Conservation (phyloP, 2,113 vertebrate genomes). For the Rhea pennata region DNA sequence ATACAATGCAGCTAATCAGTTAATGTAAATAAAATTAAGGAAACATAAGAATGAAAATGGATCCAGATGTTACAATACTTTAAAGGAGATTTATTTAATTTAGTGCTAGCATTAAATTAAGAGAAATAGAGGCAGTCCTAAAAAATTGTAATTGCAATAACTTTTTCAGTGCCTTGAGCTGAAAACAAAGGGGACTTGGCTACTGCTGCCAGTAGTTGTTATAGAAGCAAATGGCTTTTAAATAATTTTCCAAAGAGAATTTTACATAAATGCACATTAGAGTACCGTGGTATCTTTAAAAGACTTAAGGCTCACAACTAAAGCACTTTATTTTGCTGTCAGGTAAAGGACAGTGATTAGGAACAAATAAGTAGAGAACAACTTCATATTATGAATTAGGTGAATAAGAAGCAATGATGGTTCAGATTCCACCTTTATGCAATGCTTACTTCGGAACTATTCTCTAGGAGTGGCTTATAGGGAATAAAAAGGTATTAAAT, state of each 20-base stretch:
- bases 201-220: not conserved
- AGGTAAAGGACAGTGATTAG: not conserved
- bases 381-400: not conserved
- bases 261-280: not conserved
- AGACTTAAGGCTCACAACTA: not conserved
- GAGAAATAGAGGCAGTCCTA: not conserved
- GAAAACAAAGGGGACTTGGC: not conserved
- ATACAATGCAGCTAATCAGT: not conserved
- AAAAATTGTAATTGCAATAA: not conserved
- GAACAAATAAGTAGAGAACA: not conserved
- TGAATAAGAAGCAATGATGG: accelerated
- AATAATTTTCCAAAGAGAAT: not conserved
- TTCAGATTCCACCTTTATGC: not conserved
- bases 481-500: not conserved
- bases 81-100: not conserved
- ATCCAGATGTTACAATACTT: not conserved
- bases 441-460: not conserved
- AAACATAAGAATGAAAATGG: not conserved
- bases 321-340: not conserved
- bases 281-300: not conserved
- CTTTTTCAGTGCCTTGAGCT: not conserved
- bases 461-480: not conserved
- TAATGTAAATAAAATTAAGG: not conserved
- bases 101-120: not conserved
- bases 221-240: not conserved